Conservation (phyloP, 2,797 vertebrate species). For the Oceanodroma leucorhoa region DNA sequence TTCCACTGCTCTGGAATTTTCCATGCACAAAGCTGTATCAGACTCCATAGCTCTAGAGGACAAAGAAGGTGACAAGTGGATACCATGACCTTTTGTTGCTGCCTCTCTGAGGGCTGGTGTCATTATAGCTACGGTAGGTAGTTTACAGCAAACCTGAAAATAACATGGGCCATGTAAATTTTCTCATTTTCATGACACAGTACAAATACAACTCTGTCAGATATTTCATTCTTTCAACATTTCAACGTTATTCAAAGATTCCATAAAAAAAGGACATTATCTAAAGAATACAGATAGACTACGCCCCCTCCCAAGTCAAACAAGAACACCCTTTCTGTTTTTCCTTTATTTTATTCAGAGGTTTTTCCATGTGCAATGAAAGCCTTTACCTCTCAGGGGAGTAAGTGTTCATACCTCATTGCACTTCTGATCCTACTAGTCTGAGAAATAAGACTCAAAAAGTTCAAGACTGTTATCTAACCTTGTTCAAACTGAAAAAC, state of each 20-base stretch:
- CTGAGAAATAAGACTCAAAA: conserved; percentile 4
- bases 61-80: conserved; percentile 83
- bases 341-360: not conserved
- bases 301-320: not conserved
- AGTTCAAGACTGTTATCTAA: not conserved
- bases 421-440: conserved; percentile 24
- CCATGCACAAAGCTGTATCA: conserved; percentile 71
- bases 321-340: not conserved
- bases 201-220: conserved; percentile 1
- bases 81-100: conserved; percentile 80
- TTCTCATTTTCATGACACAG: conserved; percentile 14
- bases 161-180: conserved; percentile 61
- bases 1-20: conserved; percentile 77
- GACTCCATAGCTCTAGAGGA: conserved; percentile 78
- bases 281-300: not conserved
- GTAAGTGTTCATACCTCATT: not conserved
- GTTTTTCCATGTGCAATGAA: not conserved
- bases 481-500: not conserved
- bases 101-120: conserved; percentile 87
- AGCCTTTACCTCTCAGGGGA: conserved; percentile 1
- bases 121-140: conserved; percentile 79
- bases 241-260: not conserved
- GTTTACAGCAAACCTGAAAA: conserved; percentile 77
- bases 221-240: not conserved
- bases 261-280: not conserved